These are phyloP conservation scores for Nylanderia fulva DNA, from an alignment of 1,140 invertebrate species.

Conservation along the genomic window DNA sequence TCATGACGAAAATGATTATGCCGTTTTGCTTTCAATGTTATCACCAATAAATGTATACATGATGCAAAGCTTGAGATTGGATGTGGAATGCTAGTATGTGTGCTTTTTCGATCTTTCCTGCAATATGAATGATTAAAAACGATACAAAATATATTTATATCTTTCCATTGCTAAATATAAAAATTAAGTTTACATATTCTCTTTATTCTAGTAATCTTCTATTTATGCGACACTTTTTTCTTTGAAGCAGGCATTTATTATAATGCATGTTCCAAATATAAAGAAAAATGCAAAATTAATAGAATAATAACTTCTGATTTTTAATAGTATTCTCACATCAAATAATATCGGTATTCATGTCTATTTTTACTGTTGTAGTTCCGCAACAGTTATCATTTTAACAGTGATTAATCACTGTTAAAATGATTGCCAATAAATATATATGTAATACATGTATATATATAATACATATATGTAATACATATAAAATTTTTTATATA, in stretches of 20 bases:
- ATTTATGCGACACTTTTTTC: slow-evolving; percentile 27
- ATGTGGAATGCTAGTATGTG: slow-evolving; percentile 39
- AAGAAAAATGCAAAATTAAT: neutral
- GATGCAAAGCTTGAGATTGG: slow-evolving; percentile 38
- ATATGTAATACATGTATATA: neutral
- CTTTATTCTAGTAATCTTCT: neutral
- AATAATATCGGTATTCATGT: slow-evolving; percentile 4
- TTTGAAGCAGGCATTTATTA: slow-evolving; percentile 2
- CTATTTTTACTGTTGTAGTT: slow-evolving; percentile 9
- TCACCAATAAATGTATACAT: slow-evolving; percentile 29
- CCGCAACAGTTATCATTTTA: neutral
- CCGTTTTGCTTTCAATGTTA: slow-evolving; percentile 34
- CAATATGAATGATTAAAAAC: slow-evolving; percentile 47
- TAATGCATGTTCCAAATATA: slow-evolving; percentile 18
- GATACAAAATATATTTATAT: slow-evolving; percentile 41
- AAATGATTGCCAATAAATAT: slow-evolving; percentile 1
- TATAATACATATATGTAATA: neutral
- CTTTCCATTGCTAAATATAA: neutral
- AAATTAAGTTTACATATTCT: slow-evolving; percentile 7
- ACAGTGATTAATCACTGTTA: too few relatives aligned
- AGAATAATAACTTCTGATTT: neutral
- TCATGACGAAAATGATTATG: neutral
- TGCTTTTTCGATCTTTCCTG: slow-evolving; percentile 40
- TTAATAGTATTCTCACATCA: neutral
- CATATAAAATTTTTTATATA: neutral